These are phyloP conservation scores for Cerceris ruficornis DNA, from an alignment of 2,888 invertebrate genomes.

Conservation along the genomic window DNA sequence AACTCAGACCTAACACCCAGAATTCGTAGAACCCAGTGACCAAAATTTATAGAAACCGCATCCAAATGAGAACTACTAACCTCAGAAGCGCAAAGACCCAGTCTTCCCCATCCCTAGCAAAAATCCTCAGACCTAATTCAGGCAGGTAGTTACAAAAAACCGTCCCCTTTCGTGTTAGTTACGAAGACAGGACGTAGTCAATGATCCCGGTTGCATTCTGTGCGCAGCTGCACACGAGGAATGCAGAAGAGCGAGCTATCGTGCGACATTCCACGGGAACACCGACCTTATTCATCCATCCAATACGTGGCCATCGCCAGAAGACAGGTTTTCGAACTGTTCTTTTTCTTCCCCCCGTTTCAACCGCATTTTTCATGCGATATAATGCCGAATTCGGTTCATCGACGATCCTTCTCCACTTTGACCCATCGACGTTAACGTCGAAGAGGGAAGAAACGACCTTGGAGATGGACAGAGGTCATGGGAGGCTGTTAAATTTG, in stretches of 20 bases:
- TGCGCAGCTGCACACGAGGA: slow-evolving; percentile 44
- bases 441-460: background rate
- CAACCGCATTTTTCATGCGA: slow-evolving; percentile 27
- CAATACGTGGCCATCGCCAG: slow-evolving; percentile 10
- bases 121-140: no score
- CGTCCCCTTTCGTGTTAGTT: no score
- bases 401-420: background rate
- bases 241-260: slow-evolving; percentile 47
- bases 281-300: slow-evolving; percentile 48
- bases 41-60: no score
- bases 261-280: slow-evolving; percentile 46
- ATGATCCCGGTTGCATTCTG: background rate
- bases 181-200: no score
- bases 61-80: no score
- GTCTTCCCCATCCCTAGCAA: no score
- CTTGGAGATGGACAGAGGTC: background rate
- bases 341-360: slow-evolving; percentile 21
- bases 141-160: no score
- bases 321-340: slow-evolving; percentile 27
- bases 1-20: no score
- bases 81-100: no score
- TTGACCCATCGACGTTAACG: no score
- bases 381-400: slow-evolving; percentile 2
- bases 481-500: no score
- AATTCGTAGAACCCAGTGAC: no score